A percentile compares a stretch with the other conserved stretches of the same genome.
Conservation (phyloP, 2,888 invertebrate genomes). For the Brachypterus glaber region DNA sequence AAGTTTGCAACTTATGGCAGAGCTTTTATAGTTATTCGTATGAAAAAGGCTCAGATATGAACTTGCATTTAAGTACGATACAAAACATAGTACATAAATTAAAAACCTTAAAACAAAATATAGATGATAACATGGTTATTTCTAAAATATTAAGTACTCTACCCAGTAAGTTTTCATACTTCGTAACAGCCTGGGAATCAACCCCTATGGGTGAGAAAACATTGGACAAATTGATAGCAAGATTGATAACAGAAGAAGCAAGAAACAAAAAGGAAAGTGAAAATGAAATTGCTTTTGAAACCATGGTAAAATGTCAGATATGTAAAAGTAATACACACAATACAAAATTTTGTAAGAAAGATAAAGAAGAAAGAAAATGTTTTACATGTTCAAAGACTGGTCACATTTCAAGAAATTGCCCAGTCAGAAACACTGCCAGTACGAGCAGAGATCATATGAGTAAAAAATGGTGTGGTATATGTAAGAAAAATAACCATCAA, state of each 20-base stretch:
- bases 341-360: not conserved
- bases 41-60: too few relatives aligned
- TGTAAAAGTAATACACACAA: constrained; percentile 5
- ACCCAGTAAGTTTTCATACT: constrained; percentile 32
- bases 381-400: constrained; percentile 11
- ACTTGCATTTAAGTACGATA: too few relatives aligned
- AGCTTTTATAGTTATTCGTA: too few relatives aligned
- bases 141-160: constrained; percentile 15
- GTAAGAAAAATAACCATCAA: too few relatives aligned
- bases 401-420: constrained; percentile 6
- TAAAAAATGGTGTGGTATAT: too few relatives aligned
- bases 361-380: constrained; percentile 10
- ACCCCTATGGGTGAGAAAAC: constrained; percentile 9
- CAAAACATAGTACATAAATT: constrained; percentile 1
- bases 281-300: constrained; percentile 1
- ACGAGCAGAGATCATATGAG: too few relatives aligned
- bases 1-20: too few relatives aligned
- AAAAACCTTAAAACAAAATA: not conserved
- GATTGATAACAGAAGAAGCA: constrained; percentile 13
- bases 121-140: constrained; percentile 3
- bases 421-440: too few relatives aligned
- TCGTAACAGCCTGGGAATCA: constrained; percentile 15
- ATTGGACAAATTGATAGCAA: constrained; percentile 18
- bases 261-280: constrained; percentile 9
- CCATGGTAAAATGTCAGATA: constrained; percentile 3